These are phyloP conservation scores for Sarcophaga peregrina DNA, from an alignment of 1,140 invertebrate genomes.

Conservation along the genomic window DNA sequence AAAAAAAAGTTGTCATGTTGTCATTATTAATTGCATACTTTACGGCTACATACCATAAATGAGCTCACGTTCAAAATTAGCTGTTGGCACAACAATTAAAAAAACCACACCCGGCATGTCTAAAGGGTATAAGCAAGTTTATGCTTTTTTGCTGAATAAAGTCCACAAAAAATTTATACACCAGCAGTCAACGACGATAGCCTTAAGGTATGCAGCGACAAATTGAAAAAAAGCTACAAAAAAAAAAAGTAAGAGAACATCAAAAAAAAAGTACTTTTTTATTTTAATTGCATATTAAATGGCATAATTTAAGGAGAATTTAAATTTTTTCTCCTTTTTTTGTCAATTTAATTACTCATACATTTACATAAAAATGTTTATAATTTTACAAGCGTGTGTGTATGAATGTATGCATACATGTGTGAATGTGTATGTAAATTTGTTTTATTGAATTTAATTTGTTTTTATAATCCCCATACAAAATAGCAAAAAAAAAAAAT, in stretches of 20 bases:
- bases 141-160: too few species aligned
- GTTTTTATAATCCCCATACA: too few species aligned
- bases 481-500: too few species aligned
- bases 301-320: background rate
- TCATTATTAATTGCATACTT: background rate
- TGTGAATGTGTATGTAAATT: too few species aligned
- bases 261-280: background rate
- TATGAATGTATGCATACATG: too few species aligned
- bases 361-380: too few species aligned
- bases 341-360: too few species aligned
- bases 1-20: background rate
- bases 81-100: conserved; percentile 72
- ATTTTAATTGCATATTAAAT: background rate
- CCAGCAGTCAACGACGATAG: background rate
- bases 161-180: too few species aligned
- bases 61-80: conserved; percentile 70
- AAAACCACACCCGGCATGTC: conserved; percentile 70
- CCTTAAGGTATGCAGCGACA: background rate
- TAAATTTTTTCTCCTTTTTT: too few species aligned
- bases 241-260: background rate
- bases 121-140: background rate
- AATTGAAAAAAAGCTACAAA: conserved; percentile 19
- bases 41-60: conserved; percentile 66
- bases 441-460: too few species aligned
- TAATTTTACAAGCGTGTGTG: too few species aligned